Evolutionary conservation across 2,797 vertebrate species (phyloP), one percentile per base, ranked within the genome.

Genomic region (Allobates femoralis): DNA sequence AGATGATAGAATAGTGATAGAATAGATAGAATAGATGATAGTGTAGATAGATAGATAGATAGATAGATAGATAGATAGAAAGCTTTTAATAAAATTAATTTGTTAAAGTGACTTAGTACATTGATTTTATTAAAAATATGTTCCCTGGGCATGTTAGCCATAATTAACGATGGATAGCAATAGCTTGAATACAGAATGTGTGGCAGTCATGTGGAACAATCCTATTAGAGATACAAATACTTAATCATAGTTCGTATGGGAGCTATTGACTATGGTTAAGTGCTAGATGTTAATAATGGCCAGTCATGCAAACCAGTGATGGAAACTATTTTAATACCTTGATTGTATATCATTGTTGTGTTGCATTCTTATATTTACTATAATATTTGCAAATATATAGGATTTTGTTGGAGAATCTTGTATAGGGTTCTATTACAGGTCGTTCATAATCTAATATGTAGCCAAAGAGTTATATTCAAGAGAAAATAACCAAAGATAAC

Each of bases 111-210:
- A 75, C 74, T 81, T 81, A 76, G 53, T 79, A 81, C 41, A 86
- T 81, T 86, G 85, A 81, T 86, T 86, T 86, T 76, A 81, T 86
- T 86, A 82, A 86, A 86, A 82, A 30, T 51, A 67, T 77, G 71
- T 82, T 86, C 50, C 78, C 64, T 16, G 32, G 67, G 32, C 50
- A 75, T 82, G 71, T 86, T 86, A 86, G 26, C 79, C 76, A 28
- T 86, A 86, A 58, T 86, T 86, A 86, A 86, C 74, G 66, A 41
- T 55, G 34, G 67, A 30, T 37, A 23, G 34, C 19, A 71, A 41
- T 41, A 74, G 55, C 56, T 23, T 37, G 64, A 77, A 85, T 82
- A 77, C 28, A 28, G 71, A 81, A 51, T 76, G 69, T 77, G 51
- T 66, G 58, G 37, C 85, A 76, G 75, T 76, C 85, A 86, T 82